A percentile compares a stretch with the other conserved stretches of the same genome.
Evolutionary conservation across 2,797 vertebrate species (phyloP).

Genomic region (Pelochelys cantorii): DNA sequence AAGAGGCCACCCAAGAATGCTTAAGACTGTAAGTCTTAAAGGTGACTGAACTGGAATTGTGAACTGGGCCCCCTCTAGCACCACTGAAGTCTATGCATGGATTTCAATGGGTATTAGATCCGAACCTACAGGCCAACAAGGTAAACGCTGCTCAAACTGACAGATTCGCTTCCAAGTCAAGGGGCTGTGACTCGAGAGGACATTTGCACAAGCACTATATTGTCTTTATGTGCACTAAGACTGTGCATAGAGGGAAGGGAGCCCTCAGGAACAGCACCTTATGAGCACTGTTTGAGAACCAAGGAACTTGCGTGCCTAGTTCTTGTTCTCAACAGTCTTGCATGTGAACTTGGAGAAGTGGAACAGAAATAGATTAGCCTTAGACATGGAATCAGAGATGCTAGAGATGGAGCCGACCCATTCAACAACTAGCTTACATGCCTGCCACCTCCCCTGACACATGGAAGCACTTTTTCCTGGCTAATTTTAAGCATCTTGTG

Average conservation of each 20-base stretch:
- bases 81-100: not conserved
- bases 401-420: not conserved
- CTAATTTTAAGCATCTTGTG: accelerated
- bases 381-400: not conserved
- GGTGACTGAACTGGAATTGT: not conserved
- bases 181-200: not conserved
- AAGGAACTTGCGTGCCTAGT: too few species aligned
- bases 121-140: not conserved
- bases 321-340: not conserved
- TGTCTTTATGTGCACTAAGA: not conserved
- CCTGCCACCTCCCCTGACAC: not conserved
- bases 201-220: not conserved
- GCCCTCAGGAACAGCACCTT: not conserved
- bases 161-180: not conserved
- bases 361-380: not conserved
- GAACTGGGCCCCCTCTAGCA: not conserved
- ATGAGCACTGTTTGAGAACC: not conserved
- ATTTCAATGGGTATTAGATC: not conserved
- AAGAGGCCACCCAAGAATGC: not conserved
- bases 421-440: not conserved
- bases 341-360: not conserved
- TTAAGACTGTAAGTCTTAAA: not conserved
- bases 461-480: not conserved
- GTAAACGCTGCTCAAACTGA: not conserved
- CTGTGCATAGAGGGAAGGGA: not conserved